Conservation (phyloP, 2,888 invertebrate species). For the Agapostemon virescens region DNA sequence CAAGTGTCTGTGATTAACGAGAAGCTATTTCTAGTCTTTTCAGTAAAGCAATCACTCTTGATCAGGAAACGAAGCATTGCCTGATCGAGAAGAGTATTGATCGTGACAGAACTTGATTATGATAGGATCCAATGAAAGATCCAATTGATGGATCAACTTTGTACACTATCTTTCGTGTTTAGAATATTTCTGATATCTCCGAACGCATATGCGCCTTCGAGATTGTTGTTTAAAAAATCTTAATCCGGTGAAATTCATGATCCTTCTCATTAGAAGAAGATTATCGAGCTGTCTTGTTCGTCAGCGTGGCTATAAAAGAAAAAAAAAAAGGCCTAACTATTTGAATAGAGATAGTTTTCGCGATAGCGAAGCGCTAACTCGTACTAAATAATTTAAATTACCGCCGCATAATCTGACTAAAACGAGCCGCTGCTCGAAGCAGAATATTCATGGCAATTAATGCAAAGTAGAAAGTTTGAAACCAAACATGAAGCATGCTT, state of each 20-base stretch:
- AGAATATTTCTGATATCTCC: too few relatives aligned
- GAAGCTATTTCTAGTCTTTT: too few relatives aligned
- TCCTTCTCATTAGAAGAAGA: background rate
- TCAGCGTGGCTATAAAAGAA: background rate
- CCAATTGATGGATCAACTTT: too few relatives aligned
- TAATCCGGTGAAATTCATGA: background rate
- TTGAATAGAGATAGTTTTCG: background rate
- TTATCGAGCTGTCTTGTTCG: background rate
- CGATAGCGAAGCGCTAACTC: background rate
- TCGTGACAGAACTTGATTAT: too few relatives aligned
- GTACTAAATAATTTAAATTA: background rate
- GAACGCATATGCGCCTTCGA: too few relatives aligned
- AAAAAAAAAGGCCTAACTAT: background rate
- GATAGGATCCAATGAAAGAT: too few relatives aligned
- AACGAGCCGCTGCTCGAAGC: background rate
- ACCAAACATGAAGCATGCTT: constrained; percentile 1
- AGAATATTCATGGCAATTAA: constrained; percentile 2
- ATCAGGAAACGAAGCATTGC: too few relatives aligned
- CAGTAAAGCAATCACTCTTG: too few relatives aligned
- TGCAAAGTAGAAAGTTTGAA: background rate
- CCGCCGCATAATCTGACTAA: background rate
- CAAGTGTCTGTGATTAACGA: too few relatives aligned
- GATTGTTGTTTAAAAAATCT: too few relatives aligned
- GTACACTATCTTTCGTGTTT: too few relatives aligned
- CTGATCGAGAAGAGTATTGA: too few relatives aligned